A percentile compares a stretch with the other conserved stretches of the same genome.
These are phyloP conservation scores for Rafetus swinhoei DNA, from an alignment of 2,113 vertebrate species.

Conservation along the genomic window DNA sequence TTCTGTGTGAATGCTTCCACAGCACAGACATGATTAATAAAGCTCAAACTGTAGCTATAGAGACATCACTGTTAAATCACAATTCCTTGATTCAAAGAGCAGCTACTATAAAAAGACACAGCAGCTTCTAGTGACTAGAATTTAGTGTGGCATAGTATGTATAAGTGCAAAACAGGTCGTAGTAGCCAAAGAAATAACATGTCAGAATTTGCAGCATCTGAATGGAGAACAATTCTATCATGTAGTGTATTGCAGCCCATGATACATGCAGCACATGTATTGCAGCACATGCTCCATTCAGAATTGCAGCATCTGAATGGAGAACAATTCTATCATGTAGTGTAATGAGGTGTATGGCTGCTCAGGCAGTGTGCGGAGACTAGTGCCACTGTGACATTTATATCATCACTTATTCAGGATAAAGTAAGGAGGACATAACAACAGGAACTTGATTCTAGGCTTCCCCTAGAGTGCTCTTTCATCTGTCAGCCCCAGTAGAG, in stretches of 20 bases:
- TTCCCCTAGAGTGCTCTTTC: neutral
- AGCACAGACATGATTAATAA: neutral
- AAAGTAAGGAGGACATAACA: neutral
- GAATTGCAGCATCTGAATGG: neutral
- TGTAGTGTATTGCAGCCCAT: no score
- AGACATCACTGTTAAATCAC: neutral
- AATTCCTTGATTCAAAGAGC: neutral
- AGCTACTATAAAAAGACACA: neutral
- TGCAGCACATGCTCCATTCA: no score
- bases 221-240: neutral
- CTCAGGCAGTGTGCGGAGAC: neutral
- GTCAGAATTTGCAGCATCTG: neutral
- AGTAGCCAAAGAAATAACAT: neutral
- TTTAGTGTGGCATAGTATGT: fast-evolving
- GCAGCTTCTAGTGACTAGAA: neutral
- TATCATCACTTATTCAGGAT: fast-evolving
- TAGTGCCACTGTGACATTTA: neutral
- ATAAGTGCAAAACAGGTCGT: neutral
- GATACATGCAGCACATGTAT: no score
- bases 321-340: neutral
- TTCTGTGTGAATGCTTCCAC: neutral
- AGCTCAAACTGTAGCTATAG: neutral
- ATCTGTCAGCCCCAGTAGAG: fast-evolving
- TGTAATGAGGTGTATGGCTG: neutral
- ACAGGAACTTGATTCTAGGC: fast-evolving